Evolutionary conservation across 2,888 invertebrate genomes (phyloP), one percentile per base, ranked within the genome.

Genomic region (Netelia fuscicornis): DNA sequence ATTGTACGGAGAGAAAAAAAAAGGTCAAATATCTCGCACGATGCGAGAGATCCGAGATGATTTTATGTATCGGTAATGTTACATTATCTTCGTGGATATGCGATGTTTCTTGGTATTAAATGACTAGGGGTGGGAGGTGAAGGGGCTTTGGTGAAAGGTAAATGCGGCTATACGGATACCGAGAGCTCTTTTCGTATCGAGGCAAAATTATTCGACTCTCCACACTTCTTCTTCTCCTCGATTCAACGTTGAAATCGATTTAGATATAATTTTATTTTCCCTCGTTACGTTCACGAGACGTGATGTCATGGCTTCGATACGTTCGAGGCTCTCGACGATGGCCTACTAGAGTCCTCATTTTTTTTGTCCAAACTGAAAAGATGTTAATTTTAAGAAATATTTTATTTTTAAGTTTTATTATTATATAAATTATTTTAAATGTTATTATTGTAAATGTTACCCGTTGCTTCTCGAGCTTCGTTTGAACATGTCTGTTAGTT

Each of bases 401-500:
- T 20, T 20, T n/a, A 17, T 67, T 58, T 48, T 13, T 13, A 8
- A 58, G 23, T 58, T 58, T 58, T 56, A 1, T 48, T 48, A 48
- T 48, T 48, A 0, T 48, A 3, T 48, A 48, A 11, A 48, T 13
- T 48, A 13, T 30, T 30, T 30, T 2, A 1, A 6, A 48, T 48
- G 11, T 13, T 10, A 13, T 48, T 13, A 65, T 65, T 60, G 65
- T 71, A 74, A 37, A 6, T 2, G 37, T 90, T 90, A 91, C 90
- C 91, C 90, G 78, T 91, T 91, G 87, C 91, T 92, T 86, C 91
- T 91, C 8, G 92, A 92, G 84, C 92, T 95, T 89, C 97, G 95
- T 92, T 96, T 97, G 91, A 98, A 98, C 95, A 98, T 97, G 86
- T 97, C 97, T 0, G 97, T 96, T 62, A 98, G 94, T 85, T 97